Evolutionary conservation across 2,888 invertebrate species (phyloP).

Genomic region (Oligia fasciuncula): DNA sequence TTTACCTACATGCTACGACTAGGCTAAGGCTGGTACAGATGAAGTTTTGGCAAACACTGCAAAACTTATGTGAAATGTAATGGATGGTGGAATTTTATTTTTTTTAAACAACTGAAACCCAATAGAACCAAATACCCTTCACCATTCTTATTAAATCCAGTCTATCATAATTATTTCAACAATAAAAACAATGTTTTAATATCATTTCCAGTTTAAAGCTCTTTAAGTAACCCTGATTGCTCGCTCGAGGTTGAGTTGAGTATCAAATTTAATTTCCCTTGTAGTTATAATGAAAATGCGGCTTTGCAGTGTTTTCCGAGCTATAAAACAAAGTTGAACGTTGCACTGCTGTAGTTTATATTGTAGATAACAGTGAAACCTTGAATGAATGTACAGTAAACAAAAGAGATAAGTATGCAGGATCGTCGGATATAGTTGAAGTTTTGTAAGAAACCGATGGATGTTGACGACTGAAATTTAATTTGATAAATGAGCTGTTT

Average conservation of each 20-base stretch:
- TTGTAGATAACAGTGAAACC: neutral
- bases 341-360: constrained; percentile 16
- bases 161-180: neutral
- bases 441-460: too few relatives aligned
- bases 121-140: neutral
- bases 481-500: too few relatives aligned
- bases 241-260: constrained; percentile 21
- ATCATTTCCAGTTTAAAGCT: constrained; percentile 37
- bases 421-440: too few relatives aligned
- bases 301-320: constrained; percentile 4
- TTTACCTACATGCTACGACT: too few relatives aligned
- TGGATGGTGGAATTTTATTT: neutral
- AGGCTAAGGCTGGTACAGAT: neutral
- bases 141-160: neutral
- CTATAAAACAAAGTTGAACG: constrained; percentile 15
- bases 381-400: neutral
- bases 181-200: constrained; percentile 11
- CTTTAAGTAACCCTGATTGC: constrained; percentile 26
- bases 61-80: neutral
- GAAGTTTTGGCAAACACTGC: neutral
- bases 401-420: too few relatives aligned
- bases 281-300: constrained; percentile 43
- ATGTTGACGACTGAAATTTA: too few relatives aligned
- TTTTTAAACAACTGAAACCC: neutral
- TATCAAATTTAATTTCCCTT: constrained; percentile 39